phyloP scores from a whole-genome alignment of 2,888 invertebrate species.

The Venustoraphidia nigricollis region DNA sequence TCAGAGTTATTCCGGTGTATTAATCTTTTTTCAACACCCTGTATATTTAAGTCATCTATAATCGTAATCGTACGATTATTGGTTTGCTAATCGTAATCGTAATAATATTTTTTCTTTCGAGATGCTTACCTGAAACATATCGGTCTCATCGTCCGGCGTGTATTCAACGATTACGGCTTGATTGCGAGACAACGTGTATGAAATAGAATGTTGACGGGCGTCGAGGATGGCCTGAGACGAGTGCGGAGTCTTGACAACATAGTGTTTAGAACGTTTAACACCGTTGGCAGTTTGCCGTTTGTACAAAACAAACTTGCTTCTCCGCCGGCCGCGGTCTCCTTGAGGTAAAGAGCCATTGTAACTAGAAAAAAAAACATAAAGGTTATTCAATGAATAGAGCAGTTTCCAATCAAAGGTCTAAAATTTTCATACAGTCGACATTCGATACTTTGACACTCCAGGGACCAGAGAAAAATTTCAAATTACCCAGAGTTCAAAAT shows the following conservation, averaged over 20 bases:
- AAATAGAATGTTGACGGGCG: constrained; percentile 88
- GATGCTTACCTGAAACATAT: constrained; percentile 90
- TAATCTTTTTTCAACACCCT: no score
- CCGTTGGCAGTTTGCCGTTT: constrained; percentile 78
- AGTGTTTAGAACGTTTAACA: constrained; percentile 87
- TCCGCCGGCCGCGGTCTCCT: constrained; percentile 82
- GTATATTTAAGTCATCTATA: no score
- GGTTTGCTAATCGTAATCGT: no score
- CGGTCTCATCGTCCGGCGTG: constrained; percentile 85
- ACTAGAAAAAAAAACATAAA: constrained; percentile 30
- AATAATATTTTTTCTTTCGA: background rate
- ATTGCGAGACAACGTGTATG: constrained; percentile 88
- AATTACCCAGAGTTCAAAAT: no score
- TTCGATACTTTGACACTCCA: no score
- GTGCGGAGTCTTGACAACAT: constrained; percentile 90
- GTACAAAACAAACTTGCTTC: constrained; percentile 87
- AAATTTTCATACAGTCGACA: no score
- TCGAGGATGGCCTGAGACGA: constrained; percentile 90
- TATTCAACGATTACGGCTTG: constrained; percentile 99
- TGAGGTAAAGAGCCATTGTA: constrained; percentile 91
- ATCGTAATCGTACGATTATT: no score
- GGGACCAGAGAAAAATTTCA: no score
- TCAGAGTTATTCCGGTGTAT: no score
- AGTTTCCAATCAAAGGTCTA: no score
- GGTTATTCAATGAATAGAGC: no score